These are phyloP conservation scores for Scaptomyza reducta DNA, from an alignment of 2,888 invertebrate genomes.

Conservation along the genomic window DNA sequence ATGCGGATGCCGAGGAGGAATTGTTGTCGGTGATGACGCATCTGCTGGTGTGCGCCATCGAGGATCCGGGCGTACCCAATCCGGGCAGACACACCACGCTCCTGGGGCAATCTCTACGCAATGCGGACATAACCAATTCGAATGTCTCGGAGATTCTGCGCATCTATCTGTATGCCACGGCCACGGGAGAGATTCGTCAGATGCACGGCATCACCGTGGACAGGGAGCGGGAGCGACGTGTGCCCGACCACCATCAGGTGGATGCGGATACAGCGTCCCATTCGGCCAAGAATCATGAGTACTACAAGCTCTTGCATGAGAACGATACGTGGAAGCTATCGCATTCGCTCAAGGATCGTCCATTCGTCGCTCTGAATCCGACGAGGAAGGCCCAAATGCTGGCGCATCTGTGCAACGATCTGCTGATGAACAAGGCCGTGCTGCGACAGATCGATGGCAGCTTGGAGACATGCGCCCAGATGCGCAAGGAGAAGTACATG, in stretches of 20 bases:
- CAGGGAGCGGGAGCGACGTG: conserved; percentile 90
- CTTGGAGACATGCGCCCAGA: conserved; percentile 93
- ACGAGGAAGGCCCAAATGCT: conserved; percentile 94
- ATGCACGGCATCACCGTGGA: conserved; percentile 92
- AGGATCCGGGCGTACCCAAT: conserved; percentile 96
- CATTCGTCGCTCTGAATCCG: conserved; percentile 93
- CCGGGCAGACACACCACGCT: conserved; percentile 95
- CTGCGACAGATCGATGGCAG: conserved; percentile 94
- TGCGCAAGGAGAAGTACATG: conserved; percentile 95
- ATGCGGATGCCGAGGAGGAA: conserved; percentile 92
- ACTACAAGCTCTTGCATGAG: conserved; percentile 90
- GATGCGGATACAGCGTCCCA: conserved; percentile 88
- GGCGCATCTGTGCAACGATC: conserved; percentile 96
- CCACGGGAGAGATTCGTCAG: conserved; percentile 93
- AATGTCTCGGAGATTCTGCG: conserved; percentile 96
- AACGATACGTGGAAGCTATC: conserved; percentile 92
- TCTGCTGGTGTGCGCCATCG: conserved; percentile 95
- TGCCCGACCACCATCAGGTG: conserved; percentile 93
- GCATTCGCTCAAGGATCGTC: conserved; percentile 91
- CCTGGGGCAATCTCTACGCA: conserved; percentile 94
- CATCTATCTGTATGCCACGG: conserved; percentile 95
- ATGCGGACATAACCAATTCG: conserved; percentile 95
- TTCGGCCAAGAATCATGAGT: conserved; percentile 91
- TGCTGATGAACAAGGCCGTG: conserved; percentile 96
- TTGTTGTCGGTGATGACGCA: conserved; percentile 94